phyloP scores from a whole-genome alignment of 2,888 invertebrate genomes.

The Sylvicola cinctus region DNA sequence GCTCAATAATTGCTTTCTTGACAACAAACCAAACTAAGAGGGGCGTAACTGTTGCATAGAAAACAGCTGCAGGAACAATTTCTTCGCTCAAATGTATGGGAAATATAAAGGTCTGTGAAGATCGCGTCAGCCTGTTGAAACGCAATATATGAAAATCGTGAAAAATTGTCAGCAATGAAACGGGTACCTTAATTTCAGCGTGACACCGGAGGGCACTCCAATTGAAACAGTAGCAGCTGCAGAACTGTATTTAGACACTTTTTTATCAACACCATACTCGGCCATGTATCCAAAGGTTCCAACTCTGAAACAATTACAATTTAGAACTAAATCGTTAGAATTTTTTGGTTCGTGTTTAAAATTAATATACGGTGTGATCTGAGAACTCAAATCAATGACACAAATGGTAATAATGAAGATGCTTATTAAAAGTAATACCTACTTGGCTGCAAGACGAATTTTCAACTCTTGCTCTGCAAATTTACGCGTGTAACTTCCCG shows the following conservation, averaged over 20 bases:
- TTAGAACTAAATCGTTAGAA: no score
- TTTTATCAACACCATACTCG: conserved; percentile 86
- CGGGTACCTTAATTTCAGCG: conserved; percentile 62
- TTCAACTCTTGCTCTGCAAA: conserved; percentile 60
- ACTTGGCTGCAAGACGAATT: conserved; percentile 59
- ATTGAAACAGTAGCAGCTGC: conserved; percentile 68
- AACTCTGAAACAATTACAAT: conserved; percentile 30
- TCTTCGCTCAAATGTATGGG: conserved; percentile 84
- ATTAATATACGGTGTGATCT: no score
- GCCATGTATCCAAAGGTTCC: conserved; percentile 73
- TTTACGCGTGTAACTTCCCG: conserved; percentile 57
- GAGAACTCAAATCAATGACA: no score
- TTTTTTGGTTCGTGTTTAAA: no score
- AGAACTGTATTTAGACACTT: conserved; percentile 74
- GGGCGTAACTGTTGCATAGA: conserved; percentile 85
- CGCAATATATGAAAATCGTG: conserved; percentile 5
- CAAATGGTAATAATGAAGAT: conserved; percentile 4
- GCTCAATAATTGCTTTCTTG: conserved; percentile 70
- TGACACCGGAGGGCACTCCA: conserved; percentile 74
- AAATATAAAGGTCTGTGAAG: conserved; percentile 71
- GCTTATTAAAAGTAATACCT: conserved; percentile 21
- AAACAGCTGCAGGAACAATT: conserved; percentile 69
- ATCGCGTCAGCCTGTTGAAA: conserved; percentile 50
- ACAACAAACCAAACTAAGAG: conserved; percentile 58
- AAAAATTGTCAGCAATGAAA: neutral